These are phyloP conservation scores for Cydia pomonella DNA, from an alignment of 1,140 invertebrate genomes.

Conservation along the genomic window DNA sequence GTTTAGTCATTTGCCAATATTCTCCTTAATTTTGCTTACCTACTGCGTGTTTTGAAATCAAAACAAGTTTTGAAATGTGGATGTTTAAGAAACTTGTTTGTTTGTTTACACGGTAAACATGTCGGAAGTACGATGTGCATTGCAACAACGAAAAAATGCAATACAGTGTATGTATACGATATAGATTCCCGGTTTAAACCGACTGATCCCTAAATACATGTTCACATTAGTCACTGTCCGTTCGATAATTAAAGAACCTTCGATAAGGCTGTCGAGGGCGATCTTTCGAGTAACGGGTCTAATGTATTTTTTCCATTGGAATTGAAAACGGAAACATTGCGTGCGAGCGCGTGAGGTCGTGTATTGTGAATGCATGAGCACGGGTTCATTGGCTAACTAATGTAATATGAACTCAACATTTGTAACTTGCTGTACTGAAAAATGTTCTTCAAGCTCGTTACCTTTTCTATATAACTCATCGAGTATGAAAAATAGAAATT, in stretches of 20 bases:
- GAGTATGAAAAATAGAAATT: no score
- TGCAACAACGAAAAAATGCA: neutral
- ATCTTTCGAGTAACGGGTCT: slow-evolving; percentile 18
- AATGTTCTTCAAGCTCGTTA: neutral
- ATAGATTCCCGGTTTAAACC: neutral
- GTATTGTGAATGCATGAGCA: neutral
- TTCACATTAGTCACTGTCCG: slow-evolving; percentile 19
- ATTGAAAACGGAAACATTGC: slow-evolving; percentile 34
- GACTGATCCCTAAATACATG: slow-evolving; percentile 5
- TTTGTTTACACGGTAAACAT: neutral
- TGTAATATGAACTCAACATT: neutral
- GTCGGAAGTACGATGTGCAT: neutral
- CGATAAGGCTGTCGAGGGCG: slow-evolving; percentile 16
- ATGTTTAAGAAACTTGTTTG: neutral
- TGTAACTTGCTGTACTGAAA: neutral
- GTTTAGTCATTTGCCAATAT: neutral
- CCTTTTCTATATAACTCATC: no score
- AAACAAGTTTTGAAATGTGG: neutral
- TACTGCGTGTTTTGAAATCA: neutral
- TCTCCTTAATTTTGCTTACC: neutral
- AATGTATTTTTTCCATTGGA: slow-evolving; percentile 16
- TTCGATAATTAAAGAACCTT: slow-evolving; percentile 23
- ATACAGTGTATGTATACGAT: neutral
- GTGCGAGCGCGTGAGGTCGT: slow-evolving; percentile 11
- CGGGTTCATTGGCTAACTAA: neutral